Percentiles rank a stretch among this genome's conserved stretches.
phyloP scores from a whole-genome alignment of 2,888 invertebrate genomes.

The Trissonchulus sp. region DNA sequence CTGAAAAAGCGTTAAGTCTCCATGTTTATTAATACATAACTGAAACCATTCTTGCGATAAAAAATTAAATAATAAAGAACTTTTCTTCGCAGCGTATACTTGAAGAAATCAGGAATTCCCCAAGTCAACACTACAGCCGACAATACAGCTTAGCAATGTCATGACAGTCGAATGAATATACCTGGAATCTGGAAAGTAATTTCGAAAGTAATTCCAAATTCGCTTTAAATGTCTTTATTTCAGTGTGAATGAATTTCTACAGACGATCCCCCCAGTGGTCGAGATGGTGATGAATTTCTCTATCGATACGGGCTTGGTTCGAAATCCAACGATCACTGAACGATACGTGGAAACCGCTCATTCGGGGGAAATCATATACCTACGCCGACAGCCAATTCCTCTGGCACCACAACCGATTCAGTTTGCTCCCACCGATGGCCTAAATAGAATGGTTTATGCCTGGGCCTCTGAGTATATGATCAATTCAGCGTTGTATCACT shows the following conservation, averaged over 20 bases:
- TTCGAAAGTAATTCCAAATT: too few species aligned
- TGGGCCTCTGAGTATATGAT: slow-evolving; percentile 12
- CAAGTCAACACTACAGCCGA: too few species aligned
- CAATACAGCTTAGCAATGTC: too few species aligned
- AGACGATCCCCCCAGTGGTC: not conserved
- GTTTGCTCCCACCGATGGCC: not conserved
- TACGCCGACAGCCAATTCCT: not conserved
- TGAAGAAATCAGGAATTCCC: too few species aligned
- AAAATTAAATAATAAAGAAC: too few species aligned
- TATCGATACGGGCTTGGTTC: not conserved
- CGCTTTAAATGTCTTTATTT: not conserved
- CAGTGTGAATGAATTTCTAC: not conserved
- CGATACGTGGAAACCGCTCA: not conserved
- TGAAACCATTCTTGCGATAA: too few species aligned
- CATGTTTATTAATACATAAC: too few species aligned
- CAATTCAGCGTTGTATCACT: slow-evolving; percentile 4
- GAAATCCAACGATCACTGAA: not conserved
- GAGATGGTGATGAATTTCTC: not conserved
- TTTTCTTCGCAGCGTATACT: too few species aligned
- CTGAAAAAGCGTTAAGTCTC: too few species aligned
- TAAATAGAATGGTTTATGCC: slow-evolving; percentile 11
- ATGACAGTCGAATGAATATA: too few species aligned
- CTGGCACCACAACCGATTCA: not conserved
- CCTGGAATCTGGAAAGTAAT: too few species aligned
- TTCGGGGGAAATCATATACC: not conserved